These are phyloP conservation scores for Syngnathoides biaculeatus DNA, from an alignment of 2,113 vertebrate species.

Conservation along the genomic window DNA sequence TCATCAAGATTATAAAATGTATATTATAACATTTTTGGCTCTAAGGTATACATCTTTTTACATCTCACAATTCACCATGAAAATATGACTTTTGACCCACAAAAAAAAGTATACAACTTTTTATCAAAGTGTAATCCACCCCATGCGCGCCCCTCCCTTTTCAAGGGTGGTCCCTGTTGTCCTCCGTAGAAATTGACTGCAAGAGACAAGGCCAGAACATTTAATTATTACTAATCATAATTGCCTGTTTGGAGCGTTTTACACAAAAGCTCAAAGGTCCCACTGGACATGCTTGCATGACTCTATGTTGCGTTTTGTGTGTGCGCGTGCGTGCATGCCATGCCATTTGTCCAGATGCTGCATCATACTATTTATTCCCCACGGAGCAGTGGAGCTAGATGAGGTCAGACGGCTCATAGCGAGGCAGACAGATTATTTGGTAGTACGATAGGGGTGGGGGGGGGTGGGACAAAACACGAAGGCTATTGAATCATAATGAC, in stretches of 20 bases:
- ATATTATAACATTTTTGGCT: too few species aligned
- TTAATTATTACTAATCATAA: constrained; percentile 11
- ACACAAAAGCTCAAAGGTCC: constrained; percentile 18
- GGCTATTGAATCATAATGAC: constrained; percentile 16
- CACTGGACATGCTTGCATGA: constrained; percentile 4
- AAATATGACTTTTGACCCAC: too few species aligned
- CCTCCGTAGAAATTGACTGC: background rate
- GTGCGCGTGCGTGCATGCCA: background rate
- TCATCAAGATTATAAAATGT: too few species aligned
- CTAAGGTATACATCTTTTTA: too few species aligned
- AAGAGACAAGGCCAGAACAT: constrained; percentile 14
- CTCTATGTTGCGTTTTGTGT: background rate
- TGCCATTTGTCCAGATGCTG: constrained; percentile 40
- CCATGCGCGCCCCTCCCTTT: too few species aligned
- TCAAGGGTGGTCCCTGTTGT: background rate
- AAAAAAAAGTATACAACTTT: too few species aligned
- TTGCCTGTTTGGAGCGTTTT: constrained; percentile 22
- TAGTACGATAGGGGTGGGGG: background rate
- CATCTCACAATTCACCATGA: too few species aligned
- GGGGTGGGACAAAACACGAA: background rate
- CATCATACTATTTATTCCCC: constrained; percentile 43
- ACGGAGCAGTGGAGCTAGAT: constrained; percentile 35
- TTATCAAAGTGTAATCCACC: too few species aligned
- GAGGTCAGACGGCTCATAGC: constrained; percentile 47
- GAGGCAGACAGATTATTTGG: constrained; percentile 27